phyloP scores from a whole-genome alignment of 1,140 invertebrate species.

The Amyelois transitella region DNA sequence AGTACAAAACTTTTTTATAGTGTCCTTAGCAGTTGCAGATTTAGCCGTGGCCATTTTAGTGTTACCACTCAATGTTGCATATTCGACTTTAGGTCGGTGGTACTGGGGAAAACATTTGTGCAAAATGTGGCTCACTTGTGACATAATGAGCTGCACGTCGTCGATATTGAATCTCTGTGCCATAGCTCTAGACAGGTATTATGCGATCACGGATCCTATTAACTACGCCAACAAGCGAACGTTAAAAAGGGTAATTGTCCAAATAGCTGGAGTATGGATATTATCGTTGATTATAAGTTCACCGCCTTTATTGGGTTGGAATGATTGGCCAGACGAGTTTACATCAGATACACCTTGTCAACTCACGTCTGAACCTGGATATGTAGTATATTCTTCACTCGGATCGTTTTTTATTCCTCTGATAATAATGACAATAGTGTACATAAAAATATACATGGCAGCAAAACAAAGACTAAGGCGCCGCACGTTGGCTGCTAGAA shows the following conservation, averaged over 20 bases:
- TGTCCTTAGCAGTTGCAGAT: conserved; percentile 95
- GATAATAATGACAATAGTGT: conserved; percentile 94
- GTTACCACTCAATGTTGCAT: conserved; percentile 94
- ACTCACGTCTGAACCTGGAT: conserved; percentile 85
- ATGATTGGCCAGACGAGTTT: conserved; percentile 92
- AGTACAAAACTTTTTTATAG: conserved; percentile 97
- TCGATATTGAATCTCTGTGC: conserved; percentile 96
- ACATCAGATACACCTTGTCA: conserved; percentile 78
- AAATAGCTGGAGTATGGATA: conserved; percentile 93
- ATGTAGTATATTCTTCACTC: conserved; percentile 93
- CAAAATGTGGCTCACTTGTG: conserved; percentile 95
- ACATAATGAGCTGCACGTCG: conserved; percentile 95
- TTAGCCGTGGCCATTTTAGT: conserved; percentile 95
- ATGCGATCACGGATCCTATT: conserved; percentile 96
- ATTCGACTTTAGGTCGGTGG: conserved; percentile 89
- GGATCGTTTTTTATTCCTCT: conserved; percentile 96
- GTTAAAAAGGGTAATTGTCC: conserved; percentile 86
- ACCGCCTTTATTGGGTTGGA: conserved; percentile 95
- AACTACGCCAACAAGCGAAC: conserved; percentile 96
- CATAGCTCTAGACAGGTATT: conserved; percentile 92
- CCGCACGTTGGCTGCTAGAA: conserved; percentile 81
- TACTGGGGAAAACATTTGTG: conserved; percentile 90
- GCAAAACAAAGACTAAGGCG: conserved; percentile 84
- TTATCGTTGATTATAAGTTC: conserved; percentile 92
- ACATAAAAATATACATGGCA: conserved; percentile 92